A percentile compares a stretch with the other conserved stretches of the same genome.
Conservation (phyloP, 2,797 vertebrate species). For the Rhinatrema bivittatum region DNA sequence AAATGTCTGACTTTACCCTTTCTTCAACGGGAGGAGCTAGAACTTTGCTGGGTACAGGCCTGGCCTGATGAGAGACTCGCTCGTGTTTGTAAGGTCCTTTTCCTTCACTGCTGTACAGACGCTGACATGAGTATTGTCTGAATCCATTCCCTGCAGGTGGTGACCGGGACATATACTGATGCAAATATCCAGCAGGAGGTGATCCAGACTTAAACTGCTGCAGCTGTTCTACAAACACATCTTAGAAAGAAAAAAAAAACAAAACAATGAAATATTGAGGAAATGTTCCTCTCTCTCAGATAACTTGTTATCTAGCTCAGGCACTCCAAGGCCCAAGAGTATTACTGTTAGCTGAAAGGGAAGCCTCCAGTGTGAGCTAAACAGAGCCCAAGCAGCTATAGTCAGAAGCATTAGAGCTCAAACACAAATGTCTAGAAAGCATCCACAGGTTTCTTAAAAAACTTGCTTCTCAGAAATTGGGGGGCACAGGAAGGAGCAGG, state of each 20-base stretch:
- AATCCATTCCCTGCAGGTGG: constrained; percentile 66
- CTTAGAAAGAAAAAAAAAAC: constrained; percentile 16
- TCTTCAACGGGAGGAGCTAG: constrained; percentile 25
- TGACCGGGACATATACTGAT: constrained; percentile 44
- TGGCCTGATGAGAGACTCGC: constrained; percentile 37
- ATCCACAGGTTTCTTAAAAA: no score
- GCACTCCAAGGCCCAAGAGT: no score
- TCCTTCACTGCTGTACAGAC: constrained; percentile 76
- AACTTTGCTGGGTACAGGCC: constrained; percentile 16
- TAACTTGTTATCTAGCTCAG: no score
- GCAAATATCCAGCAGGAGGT: constrained; percentile 28
- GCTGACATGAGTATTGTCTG: constrained; percentile 56
- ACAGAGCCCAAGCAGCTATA: no score
- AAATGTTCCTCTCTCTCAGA: no score
- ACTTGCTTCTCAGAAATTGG: no score
- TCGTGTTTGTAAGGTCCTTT: constrained; percentile 67
- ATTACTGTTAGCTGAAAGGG: no score
- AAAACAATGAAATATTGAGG: no score
- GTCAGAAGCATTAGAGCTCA: no score
- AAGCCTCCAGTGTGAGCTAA: no score
- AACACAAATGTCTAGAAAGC: no score
- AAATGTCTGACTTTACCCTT: constrained; percentile 32
- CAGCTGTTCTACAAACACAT: constrained; percentile 32
- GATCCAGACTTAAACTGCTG: constrained; percentile 37
- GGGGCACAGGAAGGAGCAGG: no score